phyloP scores from a whole-genome alignment of 2,113 vertebrate species.

The Scomber colias region DNA sequence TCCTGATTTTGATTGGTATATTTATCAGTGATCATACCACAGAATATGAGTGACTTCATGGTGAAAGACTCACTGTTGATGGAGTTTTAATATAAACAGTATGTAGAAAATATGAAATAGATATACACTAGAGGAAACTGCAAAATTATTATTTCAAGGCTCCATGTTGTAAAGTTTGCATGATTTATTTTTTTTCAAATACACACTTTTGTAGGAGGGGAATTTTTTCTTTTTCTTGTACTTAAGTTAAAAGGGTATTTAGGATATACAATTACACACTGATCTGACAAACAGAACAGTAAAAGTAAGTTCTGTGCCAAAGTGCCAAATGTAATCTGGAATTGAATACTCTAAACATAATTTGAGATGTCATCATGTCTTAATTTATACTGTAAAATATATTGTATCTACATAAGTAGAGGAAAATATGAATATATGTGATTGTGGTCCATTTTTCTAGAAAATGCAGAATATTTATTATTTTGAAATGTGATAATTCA shows the following conservation, averaged over 20 bases:
- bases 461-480: too few species aligned
- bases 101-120: slow-evolving; percentile 2
- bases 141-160: not conserved
- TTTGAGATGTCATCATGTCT: too few species aligned
- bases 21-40: not conserved
- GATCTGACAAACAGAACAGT: too few species aligned
- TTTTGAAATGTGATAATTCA: too few species aligned
- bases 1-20: slow-evolving; percentile 15
- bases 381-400: too few species aligned
- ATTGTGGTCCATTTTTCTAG: too few species aligned
- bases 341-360: too few species aligned
- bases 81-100: slow-evolving; percentile 7
- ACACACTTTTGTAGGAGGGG: not conserved
- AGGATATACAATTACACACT: too few species aligned
- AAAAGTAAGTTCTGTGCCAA: too few species aligned
- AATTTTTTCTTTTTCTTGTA: not conserved
- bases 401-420: too few species aligned
- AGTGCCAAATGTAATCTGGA: too few species aligned
- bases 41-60: slow-evolving; percentile 2
- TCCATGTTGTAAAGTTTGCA: not conserved
- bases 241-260: not conserved
- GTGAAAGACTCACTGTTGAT: slow-evolving; percentile 16
- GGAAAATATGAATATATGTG: too few species aligned
- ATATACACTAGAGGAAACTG: not conserved
- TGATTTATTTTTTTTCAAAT: not conserved